Conservation (phyloP, 2,888 invertebrate genomes). For the Eurois occulta region DNA sequence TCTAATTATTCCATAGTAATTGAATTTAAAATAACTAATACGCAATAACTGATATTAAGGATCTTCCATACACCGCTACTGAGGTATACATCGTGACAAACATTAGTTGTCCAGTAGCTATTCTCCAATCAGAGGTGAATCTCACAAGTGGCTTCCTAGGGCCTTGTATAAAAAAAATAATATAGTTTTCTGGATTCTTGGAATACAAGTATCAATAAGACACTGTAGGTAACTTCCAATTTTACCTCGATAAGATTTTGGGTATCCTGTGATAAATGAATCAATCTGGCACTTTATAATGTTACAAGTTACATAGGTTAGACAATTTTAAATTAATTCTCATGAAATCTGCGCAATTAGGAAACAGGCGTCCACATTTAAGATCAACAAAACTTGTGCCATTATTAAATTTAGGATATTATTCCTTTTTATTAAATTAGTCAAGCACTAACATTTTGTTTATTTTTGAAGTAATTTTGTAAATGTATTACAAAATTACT, state of each 20-base stretch:
- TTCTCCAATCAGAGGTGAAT: conserved; percentile 27
- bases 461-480: conserved; percentile 39
- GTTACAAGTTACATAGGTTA: conserved; percentile 37
- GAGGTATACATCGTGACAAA: conserved; percentile 5
- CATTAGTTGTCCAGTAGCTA: conserved; percentile 17
- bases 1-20: conserved; percentile 17
- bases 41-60: conserved; percentile 36
- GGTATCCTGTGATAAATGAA: conserved; percentile 55
- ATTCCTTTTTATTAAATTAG: conserved; percentile 54
- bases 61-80: conserved; percentile 32
- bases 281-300: conserved; percentile 41
- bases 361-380: conserved; percentile 63
- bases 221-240: conserved; percentile 26
- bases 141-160: conserved; percentile 32
- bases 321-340: conserved; percentile 19
- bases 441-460: conserved; percentile 35
- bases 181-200: conserved; percentile 42
- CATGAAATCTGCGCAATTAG: conserved; percentile 35
- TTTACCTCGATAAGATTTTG: conserved; percentile 41
- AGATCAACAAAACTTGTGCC: conserved; percentile 75
- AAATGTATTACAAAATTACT: conserved; percentile 6
- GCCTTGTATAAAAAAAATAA: conserved; percentile 34
- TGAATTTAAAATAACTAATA: conserved; percentile 23
- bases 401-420: conserved; percentile 71
- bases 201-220: conserved; percentile 29